Conservation (phyloP, 2,113 vertebrate genomes). For the Phylloscopus trochilus region DNA sequence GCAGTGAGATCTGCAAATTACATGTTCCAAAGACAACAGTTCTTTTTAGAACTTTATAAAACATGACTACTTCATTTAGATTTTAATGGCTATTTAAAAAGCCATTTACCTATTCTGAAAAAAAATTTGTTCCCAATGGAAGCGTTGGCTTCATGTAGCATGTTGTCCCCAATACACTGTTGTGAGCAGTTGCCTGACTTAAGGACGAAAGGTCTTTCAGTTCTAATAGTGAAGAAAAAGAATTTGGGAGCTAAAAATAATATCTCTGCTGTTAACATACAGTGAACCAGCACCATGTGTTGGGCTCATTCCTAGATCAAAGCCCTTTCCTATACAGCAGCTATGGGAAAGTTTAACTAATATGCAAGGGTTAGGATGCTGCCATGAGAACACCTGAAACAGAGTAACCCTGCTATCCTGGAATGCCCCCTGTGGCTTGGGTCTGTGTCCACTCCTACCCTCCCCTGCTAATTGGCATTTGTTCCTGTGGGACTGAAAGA, state of each 20-base stretch:
- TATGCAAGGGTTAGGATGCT: neutral
- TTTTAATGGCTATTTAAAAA: neutral
- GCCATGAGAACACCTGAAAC: neutral
- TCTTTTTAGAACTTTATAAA: neutral
- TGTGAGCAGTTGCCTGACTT: neutral
- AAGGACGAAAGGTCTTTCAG: neutral
- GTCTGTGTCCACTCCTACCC: neutral
- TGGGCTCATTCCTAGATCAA: constrained; percentile 25
- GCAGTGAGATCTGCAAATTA: constrained; percentile 7
- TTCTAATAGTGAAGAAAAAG: neutral
- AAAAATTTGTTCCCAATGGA: neutral
- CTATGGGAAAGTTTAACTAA: neutral
- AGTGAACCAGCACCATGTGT: constrained; percentile 5
- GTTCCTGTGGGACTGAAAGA: neutral
- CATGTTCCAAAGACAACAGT: constrained; percentile 10
- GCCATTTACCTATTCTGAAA: neutral
- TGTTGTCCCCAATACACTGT: neutral
- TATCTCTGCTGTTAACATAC: neutral
- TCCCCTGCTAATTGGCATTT: neutral
- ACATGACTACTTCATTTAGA: neutral
- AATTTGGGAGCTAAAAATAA: constrained; percentile 42
- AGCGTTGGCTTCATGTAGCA: neutral
- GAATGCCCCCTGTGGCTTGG: neutral
- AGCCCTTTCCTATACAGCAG: neutral
- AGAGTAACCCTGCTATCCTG: rapidly evolving